phyloP scores from a whole-genome alignment of 2,797 vertebrate genomes.

The Argentina silus region DNA sequence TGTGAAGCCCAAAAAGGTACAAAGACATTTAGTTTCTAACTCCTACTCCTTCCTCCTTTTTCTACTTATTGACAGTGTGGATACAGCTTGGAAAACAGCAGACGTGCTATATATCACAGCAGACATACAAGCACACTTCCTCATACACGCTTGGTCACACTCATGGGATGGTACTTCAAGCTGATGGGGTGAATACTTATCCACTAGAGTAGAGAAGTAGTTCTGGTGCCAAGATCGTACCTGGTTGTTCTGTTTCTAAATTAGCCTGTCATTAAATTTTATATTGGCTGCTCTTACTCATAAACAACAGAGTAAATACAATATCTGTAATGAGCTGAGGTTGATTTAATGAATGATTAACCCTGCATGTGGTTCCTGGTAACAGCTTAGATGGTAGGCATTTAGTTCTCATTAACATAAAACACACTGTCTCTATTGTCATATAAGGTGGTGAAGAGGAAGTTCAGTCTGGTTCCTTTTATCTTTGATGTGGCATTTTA shows the following conservation, averaged over 20 bases:
- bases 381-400: not conserved
- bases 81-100: not conserved
- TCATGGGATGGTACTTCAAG: not conserved
- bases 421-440: not conserved
- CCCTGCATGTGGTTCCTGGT: slow-evolving; percentile 8
- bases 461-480: not conserved
- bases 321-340: not conserved
- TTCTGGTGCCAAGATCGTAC: not conserved
- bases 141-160: not conserved
- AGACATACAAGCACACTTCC: not conserved
- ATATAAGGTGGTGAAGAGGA: not conserved
- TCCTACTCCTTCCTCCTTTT: not conserved
- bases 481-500: slow-evolving; percentile 23
- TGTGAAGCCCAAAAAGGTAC: slow-evolving; percentile 90
- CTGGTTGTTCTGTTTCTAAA: not conserved
- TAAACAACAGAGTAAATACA: not conserved
- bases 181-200: not conserved
- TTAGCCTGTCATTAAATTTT: not conserved
- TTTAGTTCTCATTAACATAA: not conserved
- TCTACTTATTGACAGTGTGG: slow-evolving; percentile 6
- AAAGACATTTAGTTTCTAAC: not conserved
- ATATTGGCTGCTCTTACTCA: slow-evolving; percentile 1
- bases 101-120: not conserved
- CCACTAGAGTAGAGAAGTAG: not conserved
- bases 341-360: slow-evolving; percentile 6